Base-by-base conservation (phyloP, 2,888 invertebrate genomes). In the Netelia fuscicornis region DNA sequence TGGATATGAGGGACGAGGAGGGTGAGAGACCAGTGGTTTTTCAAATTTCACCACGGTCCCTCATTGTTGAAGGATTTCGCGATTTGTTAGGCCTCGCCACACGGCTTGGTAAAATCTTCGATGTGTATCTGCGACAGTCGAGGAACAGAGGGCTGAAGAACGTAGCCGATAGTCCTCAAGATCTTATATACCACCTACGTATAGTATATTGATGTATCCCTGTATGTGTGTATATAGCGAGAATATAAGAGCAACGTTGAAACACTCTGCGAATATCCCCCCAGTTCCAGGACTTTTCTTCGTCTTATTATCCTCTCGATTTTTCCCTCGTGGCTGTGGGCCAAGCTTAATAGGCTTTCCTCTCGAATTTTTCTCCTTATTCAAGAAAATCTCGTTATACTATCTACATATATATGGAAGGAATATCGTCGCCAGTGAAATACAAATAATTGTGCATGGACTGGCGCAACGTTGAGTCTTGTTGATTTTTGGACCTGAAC, bases 341-440 rank as follows among this genome's bases (percentile, higher is more conserved):
- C 81, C 74, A 84, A 72, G 83, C 88, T 88, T 92, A 92, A 92
- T 89, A 90, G 90, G 91, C 90, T 91, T 91, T 90, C 81, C 83
- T 81, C 78, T 80, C 81, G 83, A 86, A 67, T 30, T 25, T 80
- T 71, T 80, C 65, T 76, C 48, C 87, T 88, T 84, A 84, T 87
- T 86, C 68, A 86, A 84, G 87, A 87, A 90, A 89, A 89, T 88
- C 88, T 89, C 75, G 67, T 86, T 84, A 87, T 67, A 54, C 58
- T 52, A 20, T 37, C 30, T 42, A 58, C 37, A 70, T 20, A 25
- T 37, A 56, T 42, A 58, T 58, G 37, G 30, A 48, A 13, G 23
- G 17, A 30, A 52, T 30, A 67, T 77, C 65, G 71, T 62, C 44
- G 70, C 20, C 11, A 64, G 67, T 37, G 58, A 77, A 77, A 77